Evolutionary conservation across 2,113 vertebrate species (phyloP).

Genomic region (Carlito syrichta): DNA sequence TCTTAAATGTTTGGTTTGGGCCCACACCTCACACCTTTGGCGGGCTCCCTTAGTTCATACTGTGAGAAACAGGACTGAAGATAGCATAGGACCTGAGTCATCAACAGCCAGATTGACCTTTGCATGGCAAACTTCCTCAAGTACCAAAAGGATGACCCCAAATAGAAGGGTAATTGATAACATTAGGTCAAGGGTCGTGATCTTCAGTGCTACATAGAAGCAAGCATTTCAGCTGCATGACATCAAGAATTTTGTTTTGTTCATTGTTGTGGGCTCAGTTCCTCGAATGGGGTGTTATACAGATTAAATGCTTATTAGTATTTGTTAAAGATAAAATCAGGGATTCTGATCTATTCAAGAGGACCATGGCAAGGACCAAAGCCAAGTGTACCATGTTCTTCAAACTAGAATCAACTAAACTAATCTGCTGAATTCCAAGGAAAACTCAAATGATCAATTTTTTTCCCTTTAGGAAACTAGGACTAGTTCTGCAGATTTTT

Average conservation of each 20-base stretch:
- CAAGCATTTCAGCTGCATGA: neutral
- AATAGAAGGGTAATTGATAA: neutral
- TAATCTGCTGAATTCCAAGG: neutral
- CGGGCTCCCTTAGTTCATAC: neutral
- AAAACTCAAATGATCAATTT: neutral
- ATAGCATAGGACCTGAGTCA: neutral
- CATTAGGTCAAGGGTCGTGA: neutral
- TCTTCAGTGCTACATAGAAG: neutral
- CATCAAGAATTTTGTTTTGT: neutral
- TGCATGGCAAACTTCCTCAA: neutral
- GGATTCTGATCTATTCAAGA: neutral
- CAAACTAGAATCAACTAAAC: neutral
- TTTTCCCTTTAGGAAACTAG: neutral
- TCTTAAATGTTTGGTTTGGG: neutral
- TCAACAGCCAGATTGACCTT: neutral
- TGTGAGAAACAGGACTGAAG: neutral
- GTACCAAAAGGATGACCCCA: neutral
- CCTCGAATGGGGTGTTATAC: neutral
- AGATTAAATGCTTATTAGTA: neutral
- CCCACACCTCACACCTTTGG: neutral
- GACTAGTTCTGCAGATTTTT: neutral
- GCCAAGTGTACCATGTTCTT: neutral
- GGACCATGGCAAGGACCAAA: neutral
- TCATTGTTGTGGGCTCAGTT: neutral
- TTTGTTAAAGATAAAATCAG: constrained; percentile 24